Evolutionary conservation across 37 sponge, comb jelly and placozoan genomes (phyloP).

Genomic region (Agelas oroides): DNA sequence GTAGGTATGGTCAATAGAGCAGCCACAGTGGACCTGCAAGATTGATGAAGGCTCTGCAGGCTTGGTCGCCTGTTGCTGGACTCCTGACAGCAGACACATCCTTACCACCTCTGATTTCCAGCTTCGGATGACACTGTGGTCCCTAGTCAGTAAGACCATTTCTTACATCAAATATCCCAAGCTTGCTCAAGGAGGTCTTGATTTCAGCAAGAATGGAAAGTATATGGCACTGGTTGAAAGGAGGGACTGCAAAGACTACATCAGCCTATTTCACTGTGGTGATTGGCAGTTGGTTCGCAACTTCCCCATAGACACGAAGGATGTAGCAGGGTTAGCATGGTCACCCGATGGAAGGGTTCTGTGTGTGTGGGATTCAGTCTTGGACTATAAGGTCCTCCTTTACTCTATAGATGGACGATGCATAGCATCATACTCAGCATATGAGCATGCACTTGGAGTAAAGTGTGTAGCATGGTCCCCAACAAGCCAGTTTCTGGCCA

Average conservation of each 20-base stretch:
- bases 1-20: slow-evolving; percentile 94
- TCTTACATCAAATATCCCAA: slow-evolving; percentile 97
- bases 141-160: slow-evolving; percentile 88
- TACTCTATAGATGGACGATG: slow-evolving; percentile 89
- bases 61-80: slow-evolving; percentile 80
- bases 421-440: slow-evolving; percentile 73
- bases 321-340: slow-evolving; percentile 81
- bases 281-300: slow-evolving; percentile 83
- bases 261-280: slow-evolving; percentile 87
- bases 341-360: slow-evolving; percentile 85
- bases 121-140: slow-evolving; percentile 95
- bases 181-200: slow-evolving; percentile 60
- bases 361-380: slow-evolving; percentile 84
- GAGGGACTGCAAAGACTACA: slow-evolving; percentile 89
- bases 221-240: slow-evolving; percentile 93
- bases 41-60: slow-evolving; percentile 97
- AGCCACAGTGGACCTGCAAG: slow-evolving; percentile 96
- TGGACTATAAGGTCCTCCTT: slow-evolving; percentile 73
- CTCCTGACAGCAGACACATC: slow-evolving; percentile 94
- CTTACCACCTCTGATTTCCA: slow-evolving; percentile 92
- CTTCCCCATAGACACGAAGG: slow-evolving; percentile 90
- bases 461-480: slow-evolving; percentile 85
- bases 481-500: slow-evolving; percentile 91
- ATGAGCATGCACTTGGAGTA: slow-evolving; percentile 82
- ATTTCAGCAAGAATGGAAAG: slow-evolving; percentile 81